A percentile compares a stretch with the other conserved stretches of the same genome.
Evolutionary conservation across 2,113 vertebrate genomes (phyloP).

Genomic region (Picathartes gymnocephalus): DNA sequence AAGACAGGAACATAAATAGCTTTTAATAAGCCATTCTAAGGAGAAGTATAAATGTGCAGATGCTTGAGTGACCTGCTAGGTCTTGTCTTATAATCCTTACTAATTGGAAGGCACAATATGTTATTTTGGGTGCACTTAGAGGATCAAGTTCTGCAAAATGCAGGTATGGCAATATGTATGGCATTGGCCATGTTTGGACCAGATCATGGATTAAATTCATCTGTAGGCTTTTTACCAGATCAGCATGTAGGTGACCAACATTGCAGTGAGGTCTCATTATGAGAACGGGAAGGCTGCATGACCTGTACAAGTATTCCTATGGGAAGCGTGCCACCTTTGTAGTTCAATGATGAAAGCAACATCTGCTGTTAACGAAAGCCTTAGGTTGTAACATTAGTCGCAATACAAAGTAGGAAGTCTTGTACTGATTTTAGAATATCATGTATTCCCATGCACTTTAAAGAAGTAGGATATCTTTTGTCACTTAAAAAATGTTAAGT

Average conservation of each 20-base stretch:
- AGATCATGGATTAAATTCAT: not conserved
- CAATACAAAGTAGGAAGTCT: not conserved
- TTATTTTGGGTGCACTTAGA: not conserved
- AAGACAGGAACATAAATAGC: not conserved
- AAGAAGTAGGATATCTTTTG: not conserved
- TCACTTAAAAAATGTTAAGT: not conserved
- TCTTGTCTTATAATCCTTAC: not conserved
- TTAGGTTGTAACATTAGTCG: not conserved
- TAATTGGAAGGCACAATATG: not conserved
- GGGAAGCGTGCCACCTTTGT: not conserved
- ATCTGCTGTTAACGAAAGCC: not conserved
- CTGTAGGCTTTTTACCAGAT: not conserved
- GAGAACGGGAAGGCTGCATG: not conserved
- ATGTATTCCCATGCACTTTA: not conserved
- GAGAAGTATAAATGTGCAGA: not conserved
- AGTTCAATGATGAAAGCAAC: not conserved
- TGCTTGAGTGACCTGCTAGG: not conserved
- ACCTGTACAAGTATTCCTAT: not conserved
- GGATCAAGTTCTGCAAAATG: not conserved
- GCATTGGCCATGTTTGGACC: not conserved
- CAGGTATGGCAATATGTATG: rapidly evolving
- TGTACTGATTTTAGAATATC: not conserved
- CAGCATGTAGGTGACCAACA: not conserved
- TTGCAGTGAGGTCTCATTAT: not conserved
- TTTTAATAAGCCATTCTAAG: not conserved